These are phyloP conservation scores for Ellobius talpinus DNA, from an alignment of 2,113 vertebrate species.

Conservation along the genomic window DNA sequence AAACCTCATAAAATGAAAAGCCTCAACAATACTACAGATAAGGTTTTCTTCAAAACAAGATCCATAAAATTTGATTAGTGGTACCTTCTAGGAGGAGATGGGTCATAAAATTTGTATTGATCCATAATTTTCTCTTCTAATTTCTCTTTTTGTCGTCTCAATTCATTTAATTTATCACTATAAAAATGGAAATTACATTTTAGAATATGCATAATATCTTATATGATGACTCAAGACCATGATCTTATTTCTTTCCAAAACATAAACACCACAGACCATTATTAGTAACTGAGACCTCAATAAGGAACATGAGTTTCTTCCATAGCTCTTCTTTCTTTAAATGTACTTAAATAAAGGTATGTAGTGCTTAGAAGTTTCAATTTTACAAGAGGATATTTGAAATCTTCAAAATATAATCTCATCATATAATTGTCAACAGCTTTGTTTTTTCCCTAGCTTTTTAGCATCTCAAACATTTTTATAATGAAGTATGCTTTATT, in stretches of 20 bases:
- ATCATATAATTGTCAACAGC: slow-evolving; percentile 8
- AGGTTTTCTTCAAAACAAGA: neutral
- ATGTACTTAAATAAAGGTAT: slow-evolving; percentile 48
- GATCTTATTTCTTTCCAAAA: slow-evolving; percentile 33
- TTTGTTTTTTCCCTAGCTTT: slow-evolving; percentile 20
- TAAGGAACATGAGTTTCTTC: slow-evolving; percentile 11
- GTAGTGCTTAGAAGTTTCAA: slow-evolving; percentile 20
- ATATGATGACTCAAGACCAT: slow-evolving; percentile 14
- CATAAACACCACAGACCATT: slow-evolving; percentile 23
- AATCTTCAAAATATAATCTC: slow-evolving; percentile 14
- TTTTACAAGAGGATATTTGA: slow-evolving; percentile 29
- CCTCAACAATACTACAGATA: neutral
- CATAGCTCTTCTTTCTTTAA: slow-evolving; percentile 40
- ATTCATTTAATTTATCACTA: slow-evolving; percentile 98
- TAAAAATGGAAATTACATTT: slow-evolving; percentile 74
- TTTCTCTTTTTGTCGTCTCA: slow-evolving; percentile 98
- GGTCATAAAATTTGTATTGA: slow-evolving; percentile 99
- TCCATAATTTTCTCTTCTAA: slow-evolving; percentile 99
- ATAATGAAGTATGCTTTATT: neutral
- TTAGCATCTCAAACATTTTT: slow-evolving; percentile 19
- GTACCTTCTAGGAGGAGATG: slow-evolving; percentile 98
- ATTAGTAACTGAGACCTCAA: slow-evolving; percentile 52
- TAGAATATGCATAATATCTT: slow-evolving; percentile 47
- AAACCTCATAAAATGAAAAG: neutral
- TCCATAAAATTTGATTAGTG: neutral